Evolutionary conservation across 2,888 invertebrate species (phyloP).

Genomic region (Geophilus truncorum): DNA sequence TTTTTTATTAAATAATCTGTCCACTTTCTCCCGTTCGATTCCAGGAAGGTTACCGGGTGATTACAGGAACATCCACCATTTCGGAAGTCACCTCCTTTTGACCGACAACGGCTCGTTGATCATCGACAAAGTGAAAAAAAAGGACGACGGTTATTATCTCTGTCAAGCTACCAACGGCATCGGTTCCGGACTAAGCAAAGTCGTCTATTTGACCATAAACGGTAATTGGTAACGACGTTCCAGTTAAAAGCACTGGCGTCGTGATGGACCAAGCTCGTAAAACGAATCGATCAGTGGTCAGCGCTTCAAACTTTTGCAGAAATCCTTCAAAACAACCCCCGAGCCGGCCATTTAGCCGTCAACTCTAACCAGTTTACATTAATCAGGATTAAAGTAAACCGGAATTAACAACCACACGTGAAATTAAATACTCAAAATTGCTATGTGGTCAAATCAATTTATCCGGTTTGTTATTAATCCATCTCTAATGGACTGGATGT

Average conservation of each 20-base stretch:
- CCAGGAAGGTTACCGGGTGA: slow-evolving; percentile 35
- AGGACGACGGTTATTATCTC: slow-evolving; percentile 52
- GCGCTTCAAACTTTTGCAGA: background rate
- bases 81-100: slow-evolving; percentile 36
- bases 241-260: background rate
- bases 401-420: background rate
- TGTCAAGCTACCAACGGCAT: slow-evolving; percentile 53
- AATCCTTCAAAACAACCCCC: background rate
- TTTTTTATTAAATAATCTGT: background rate
- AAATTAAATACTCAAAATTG: background rate
- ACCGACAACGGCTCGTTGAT: slow-evolving; percentile 49
- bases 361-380: background rate
- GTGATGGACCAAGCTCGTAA: background rate
- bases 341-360: background rate
- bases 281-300: background rate
- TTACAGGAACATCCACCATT: slow-evolving; percentile 34
- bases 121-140: slow-evolving; percentile 46
- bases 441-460: background rate
- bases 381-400: background rate
- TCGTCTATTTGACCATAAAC: slow-evolving; percentile 51
- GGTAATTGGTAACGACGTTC: slow-evolving; percentile 43
- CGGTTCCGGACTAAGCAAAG: slow-evolving; percentile 51
- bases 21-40: background rate
- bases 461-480: background rate
- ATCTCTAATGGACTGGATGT: background rate